Evolutionary conservation across 2,888 invertebrate genomes (phyloP).

Genomic region (Drosophila demipolita): DNA sequence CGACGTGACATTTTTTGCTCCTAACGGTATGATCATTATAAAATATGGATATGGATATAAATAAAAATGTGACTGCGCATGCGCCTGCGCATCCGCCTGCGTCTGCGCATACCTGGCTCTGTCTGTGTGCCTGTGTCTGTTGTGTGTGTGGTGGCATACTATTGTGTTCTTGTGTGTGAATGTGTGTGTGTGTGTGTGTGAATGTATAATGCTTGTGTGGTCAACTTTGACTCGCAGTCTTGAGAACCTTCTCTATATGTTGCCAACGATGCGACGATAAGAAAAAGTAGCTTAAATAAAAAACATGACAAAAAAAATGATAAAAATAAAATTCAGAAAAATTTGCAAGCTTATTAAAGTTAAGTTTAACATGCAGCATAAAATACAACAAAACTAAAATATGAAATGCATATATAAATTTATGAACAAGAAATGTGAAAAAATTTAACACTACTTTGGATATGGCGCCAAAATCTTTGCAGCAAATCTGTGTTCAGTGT

Average conservation of each 20-base stretch:
- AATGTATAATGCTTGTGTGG: constrained; percentile 23
- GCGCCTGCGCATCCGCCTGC: constrained; percentile 23
- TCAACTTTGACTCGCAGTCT: constrained; percentile 37
- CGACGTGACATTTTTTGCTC: constrained; percentile 23
- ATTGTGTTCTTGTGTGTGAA: neutral
- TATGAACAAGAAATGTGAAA: constrained; percentile 21
- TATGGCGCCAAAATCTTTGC: neutral
- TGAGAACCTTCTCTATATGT: constrained; percentile 47
- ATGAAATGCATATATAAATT: constrained; percentile 20
- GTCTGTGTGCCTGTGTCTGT: neutral
- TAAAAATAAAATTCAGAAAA: constrained; percentile 16
- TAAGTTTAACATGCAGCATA: constrained; percentile 54
- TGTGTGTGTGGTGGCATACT: neutral
- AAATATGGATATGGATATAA: constrained; percentile 7
- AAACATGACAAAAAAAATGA: constrained; percentile 8
- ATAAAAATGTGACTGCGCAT: constrained; percentile 18
- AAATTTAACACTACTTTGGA: constrained; percentile 14
- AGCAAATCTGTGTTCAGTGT: neutral
- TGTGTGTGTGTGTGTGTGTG: neutral
- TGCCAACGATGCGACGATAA: constrained; percentile 28
- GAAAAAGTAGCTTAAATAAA: constrained; percentile 1
- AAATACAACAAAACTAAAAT: constrained; percentile 43
- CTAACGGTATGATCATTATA: constrained; percentile 33
- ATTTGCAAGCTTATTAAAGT: constrained; percentile 50
- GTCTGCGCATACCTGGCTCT: constrained; percentile 3